Conservation (phyloP, 2,797 vertebrate species). For the Cyprinodon diabolis region DNA sequence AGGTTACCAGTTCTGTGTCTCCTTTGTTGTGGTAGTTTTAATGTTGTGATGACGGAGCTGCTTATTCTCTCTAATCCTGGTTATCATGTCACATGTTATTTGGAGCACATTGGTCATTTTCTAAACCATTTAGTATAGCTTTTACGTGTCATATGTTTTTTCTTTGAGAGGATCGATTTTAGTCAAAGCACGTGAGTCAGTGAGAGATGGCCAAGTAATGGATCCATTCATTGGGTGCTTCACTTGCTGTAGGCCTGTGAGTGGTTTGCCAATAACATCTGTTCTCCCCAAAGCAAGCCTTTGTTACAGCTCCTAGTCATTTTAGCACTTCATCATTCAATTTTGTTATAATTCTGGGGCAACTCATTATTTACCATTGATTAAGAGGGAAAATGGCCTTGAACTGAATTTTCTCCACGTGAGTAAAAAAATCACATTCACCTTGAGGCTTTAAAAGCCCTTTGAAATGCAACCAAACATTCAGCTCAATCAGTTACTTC, state of each 20-base stretch:
- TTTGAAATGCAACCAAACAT: background rate
- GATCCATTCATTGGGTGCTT: slow-evolving; percentile 24
- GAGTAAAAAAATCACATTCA: background rate
- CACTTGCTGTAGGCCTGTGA: background rate
- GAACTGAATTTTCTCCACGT: slow-evolving; percentile 12
- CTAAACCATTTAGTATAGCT: background rate
- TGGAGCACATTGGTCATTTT: background rate
- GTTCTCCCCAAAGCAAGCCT: background rate
- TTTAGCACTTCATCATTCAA: slow-evolving; percentile 1
- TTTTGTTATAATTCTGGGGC: slow-evolving; percentile 4
- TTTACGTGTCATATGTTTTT: slow-evolving; percentile 17
- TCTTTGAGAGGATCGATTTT: slow-evolving; percentile 9
- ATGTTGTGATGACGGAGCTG: slow-evolving; percentile 1
- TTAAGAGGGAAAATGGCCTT: slow-evolving; percentile 1
- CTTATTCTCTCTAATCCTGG: background rate
- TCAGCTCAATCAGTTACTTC: background rate
- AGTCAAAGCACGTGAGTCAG: slow-evolving; percentile 26
- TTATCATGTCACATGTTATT: background rate
- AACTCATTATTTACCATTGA: slow-evolving; percentile 22
- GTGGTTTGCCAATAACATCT: slow-evolving; percentile 14
- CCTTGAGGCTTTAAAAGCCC: background rate
- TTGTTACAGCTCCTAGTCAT: slow-evolving; percentile 5
- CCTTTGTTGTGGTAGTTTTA: background rate
- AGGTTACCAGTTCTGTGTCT: background rate
- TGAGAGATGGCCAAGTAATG: slow-evolving; percentile 17